These are phyloP conservation scores for Agrochola lychnidis DNA, from an alignment of 2,888 invertebrate species.

Conservation along the genomic window DNA sequence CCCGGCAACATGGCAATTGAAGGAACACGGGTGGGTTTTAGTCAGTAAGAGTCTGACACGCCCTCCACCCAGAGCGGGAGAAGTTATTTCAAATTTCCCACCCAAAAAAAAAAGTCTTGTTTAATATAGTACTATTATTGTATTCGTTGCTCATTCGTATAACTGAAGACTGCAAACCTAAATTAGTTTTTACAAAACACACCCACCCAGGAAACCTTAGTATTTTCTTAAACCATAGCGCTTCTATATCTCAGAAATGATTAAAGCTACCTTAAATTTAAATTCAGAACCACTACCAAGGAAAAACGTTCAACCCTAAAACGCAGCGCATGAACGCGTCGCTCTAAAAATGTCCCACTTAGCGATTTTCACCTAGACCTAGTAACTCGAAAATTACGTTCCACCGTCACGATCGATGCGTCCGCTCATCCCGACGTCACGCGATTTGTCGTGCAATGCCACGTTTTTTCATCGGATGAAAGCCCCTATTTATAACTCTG, in stretches of 20 bases:
- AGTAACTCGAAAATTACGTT: constrained; percentile 59
- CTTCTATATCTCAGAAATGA: neutral
- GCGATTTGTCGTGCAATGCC: constrained; percentile 84
- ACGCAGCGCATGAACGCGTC: neutral
- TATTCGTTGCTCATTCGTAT: too few species aligned
- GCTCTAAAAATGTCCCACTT: constrained; percentile 52
- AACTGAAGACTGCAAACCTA: too few species aligned
- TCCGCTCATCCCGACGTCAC: constrained; percentile 79
- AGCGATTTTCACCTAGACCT: constrained; percentile 62
- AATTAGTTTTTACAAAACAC: too few species aligned
- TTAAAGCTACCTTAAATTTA: neutral
- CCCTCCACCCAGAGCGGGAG: too few species aligned
- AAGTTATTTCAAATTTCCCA: too few species aligned
- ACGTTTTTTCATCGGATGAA: constrained; percentile 87
- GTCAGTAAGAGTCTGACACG: too few species aligned
- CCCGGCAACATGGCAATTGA: too few species aligned
- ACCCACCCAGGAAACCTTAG: neutral
- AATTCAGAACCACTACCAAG: neutral
- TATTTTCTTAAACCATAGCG: neutral
- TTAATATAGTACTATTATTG: too few species aligned
- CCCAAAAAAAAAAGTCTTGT: too few species aligned
- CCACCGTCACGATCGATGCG: constrained; percentile 74
- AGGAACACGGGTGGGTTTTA: too few species aligned
- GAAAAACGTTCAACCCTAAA: constrained; percentile 25
- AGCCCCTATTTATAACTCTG: constrained; percentile 83